phyloP scores from a whole-genome alignment of 2,113 vertebrate species.

The Apodemus sylvaticus region DNA sequence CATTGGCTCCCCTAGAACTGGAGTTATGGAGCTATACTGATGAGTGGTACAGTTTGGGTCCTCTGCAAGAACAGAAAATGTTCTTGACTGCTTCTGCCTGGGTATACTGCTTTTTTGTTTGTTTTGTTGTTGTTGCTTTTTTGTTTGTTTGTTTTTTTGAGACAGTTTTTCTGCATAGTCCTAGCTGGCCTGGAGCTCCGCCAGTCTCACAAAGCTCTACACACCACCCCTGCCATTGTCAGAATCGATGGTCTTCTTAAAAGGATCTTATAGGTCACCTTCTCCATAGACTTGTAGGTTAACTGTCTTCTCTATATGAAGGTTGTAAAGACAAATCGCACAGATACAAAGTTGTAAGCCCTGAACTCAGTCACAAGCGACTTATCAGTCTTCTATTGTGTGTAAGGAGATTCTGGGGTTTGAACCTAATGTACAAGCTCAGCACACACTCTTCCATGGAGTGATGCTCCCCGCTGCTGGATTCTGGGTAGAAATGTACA shows the following conservation, averaged over 20 bases:
- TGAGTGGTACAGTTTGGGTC: background rate
- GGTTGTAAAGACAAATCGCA: background rate
- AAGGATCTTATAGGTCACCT: background rate
- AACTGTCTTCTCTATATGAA: conserved; percentile 12
- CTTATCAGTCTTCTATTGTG: background rate
- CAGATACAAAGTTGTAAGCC: background rate
- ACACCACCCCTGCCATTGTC: background rate
- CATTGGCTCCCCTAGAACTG: background rate
- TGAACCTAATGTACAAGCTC: background rate
- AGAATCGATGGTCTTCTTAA: background rate
- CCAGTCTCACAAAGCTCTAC: background rate
- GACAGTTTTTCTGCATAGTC: background rate
- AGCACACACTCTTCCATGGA: background rate
- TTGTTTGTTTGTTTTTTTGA: background rate
- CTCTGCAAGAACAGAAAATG: background rate
- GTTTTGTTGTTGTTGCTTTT: background rate
- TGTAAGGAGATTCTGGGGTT: background rate
- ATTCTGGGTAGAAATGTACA: conserved; percentile 25
- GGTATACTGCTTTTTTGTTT: background rate
- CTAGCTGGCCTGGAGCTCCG: background rate
- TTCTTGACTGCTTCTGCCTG: background rate
- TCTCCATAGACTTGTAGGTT: background rate
- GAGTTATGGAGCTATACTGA: background rate
- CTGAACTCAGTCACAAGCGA: conserved; percentile 10
- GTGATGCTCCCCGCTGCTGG: background rate